These are phyloP conservation scores for Rhinopithecus roxellana DNA, from an alignment of 2,113 vertebrate species.

Conservation along the genomic window DNA sequence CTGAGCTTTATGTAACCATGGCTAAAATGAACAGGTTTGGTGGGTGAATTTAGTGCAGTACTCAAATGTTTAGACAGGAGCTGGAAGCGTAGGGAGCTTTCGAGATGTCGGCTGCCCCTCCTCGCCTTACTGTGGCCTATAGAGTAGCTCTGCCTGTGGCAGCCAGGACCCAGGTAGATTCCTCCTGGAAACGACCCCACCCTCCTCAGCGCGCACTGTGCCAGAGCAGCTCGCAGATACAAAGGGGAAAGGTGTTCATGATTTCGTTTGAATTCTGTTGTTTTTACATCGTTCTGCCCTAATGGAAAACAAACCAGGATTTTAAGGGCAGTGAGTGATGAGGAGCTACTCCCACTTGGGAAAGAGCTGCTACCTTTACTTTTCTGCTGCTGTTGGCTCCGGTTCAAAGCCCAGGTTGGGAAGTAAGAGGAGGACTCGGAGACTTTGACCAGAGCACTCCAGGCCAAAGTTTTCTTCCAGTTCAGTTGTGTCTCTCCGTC, in stretches of 20 bases:
- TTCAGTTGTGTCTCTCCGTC: not conserved
- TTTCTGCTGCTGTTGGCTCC: not conserved
- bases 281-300: not conserved
- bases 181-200: no score
- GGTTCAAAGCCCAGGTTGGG: not conserved
- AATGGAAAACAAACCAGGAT: not conserved
- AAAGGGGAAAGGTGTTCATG: fast-evolving
- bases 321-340: not conserved
- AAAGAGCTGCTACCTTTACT: not conserved
- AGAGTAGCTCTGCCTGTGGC: not conserved
- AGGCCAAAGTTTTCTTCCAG: not conserved
- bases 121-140: not conserved
- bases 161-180: not conserved
- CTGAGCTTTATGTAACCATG: fast-evolving
- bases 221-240: not conserved
- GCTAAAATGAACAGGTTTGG: not conserved
- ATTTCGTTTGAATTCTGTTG: not conserved
- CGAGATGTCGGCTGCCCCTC: fast-evolving
- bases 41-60: not conserved
- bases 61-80: not conserved
- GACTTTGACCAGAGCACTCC: not conserved
- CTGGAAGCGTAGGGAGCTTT: not conserved
- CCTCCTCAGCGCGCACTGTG: no score
- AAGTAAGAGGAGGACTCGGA: not conserved
- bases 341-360: not conserved